Base-by-base conservation (phyloP, 2,888 invertebrate species). In the Melitaea athalia region DNA sequence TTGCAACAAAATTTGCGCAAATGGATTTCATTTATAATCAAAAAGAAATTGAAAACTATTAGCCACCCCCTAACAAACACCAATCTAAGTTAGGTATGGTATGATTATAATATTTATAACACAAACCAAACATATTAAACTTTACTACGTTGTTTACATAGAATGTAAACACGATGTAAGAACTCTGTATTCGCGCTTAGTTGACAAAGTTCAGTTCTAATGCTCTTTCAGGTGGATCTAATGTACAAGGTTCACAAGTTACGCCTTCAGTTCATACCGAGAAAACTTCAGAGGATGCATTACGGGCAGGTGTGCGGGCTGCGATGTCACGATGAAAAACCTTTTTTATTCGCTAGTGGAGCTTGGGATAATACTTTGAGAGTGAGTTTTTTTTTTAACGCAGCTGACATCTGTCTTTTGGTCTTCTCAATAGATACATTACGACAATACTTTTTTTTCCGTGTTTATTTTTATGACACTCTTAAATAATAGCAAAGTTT, bases 281-380 rank as follows among this genome's bases (percentile, higher is more conserved):
- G 86, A 82, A 92, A 91, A 75, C 76, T 92, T 63, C 90, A 90
- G 74, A 83, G 92, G 7, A 87, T 91, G 81, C 93, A 93, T 68
- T 80, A 73, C 12, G 85, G 85, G 0, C 89, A 90, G 75, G 89
- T 93, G 12, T 88, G 88, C 53, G 92, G 94, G 0, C 68, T 93
- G 55, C 88, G 86, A 59, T 93, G 93, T 72, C 94, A 94, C 75
- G 85, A 86, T 0, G 79, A 86, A 55, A 84, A 85, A 60, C 83
- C 86, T 0, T 79, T 82, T 50, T 79, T 92, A 60, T 92, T 94
- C 71, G 88, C 93, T 15, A 92, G 90, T 17, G 94, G 91, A 3
- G 93, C 93, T 45, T 94, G 94, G 94, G 94, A 94, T 76, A 88
- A 90, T 31, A 93, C 93, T 2, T 84, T 94, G 45, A 90, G 94